Conservation (phyloP, 2,797 vertebrate species). For the Squalus acanthias region DNA sequence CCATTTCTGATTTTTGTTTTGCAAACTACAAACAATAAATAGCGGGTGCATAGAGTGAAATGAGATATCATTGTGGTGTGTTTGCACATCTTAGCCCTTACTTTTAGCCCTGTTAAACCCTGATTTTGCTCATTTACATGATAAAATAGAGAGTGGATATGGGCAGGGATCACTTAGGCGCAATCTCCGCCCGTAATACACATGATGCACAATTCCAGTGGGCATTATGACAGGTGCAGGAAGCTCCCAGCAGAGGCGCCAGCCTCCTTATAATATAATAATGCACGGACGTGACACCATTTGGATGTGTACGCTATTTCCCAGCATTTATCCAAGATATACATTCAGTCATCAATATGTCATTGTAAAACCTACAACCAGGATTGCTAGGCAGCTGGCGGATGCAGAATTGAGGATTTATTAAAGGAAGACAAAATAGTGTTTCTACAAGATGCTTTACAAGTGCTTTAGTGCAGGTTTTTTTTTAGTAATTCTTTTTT, state of each 20-base stretch:
- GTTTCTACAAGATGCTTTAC: neutral
- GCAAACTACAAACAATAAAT: neutral
- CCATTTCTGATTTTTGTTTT: neutral
- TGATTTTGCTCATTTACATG: neutral
- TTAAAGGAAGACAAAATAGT: neutral
- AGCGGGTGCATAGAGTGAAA: neutral
- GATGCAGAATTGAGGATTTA: neutral
- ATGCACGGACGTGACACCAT: neutral
- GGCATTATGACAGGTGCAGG: neutral
- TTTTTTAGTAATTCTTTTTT: neutral
- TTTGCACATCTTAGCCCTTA: neutral
- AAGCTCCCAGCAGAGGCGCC: neutral
- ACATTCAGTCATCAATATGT: neutral
- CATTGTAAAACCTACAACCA: neutral
- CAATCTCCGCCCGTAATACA: neutral
- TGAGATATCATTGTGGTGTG: neutral
- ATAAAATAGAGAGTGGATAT: neutral
- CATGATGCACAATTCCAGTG: neutral
- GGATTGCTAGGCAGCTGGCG: neutral
- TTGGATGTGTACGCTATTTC: neutral
- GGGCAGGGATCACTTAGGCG: too few species aligned
- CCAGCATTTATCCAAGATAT: neutral
- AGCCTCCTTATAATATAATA: neutral
- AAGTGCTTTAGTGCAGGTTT: neutral
- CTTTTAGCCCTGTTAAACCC: neutral